Percentiles rank a stretch among this genome's conserved stretches.
Conservation (phyloP, 2,113 vertebrate species). For the Perognathus longimembris region DNA sequence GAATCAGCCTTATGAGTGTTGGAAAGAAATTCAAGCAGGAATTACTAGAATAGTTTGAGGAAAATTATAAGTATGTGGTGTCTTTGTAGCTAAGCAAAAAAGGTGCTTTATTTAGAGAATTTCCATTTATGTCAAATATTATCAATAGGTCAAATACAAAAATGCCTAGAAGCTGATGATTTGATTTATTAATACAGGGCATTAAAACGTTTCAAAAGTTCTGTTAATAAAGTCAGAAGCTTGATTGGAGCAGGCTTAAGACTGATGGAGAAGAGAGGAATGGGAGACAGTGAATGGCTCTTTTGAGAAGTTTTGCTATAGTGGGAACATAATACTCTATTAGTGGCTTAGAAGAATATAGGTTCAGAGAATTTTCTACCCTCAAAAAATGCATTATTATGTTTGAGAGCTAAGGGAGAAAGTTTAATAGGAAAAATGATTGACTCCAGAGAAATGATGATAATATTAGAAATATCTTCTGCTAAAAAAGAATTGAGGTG, state of each 20-base stretch:
- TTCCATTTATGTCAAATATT: neutral
- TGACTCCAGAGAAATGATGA: neutral
- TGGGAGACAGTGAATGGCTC: neutral
- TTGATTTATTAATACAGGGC: neutral
- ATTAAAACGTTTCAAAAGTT: neutral
- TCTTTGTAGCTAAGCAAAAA: neutral
- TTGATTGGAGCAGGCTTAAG: neutral
- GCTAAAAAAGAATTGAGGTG: neutral
- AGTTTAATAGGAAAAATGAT: neutral
- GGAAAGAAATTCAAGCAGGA: neutral
- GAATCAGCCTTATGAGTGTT: too few species aligned
- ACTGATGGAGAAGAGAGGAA: neutral
- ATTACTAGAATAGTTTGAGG: neutral
- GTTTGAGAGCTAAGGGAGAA: neutral
- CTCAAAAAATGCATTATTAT: neutral
- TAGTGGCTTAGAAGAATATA: neutral
- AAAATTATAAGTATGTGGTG: neutral
- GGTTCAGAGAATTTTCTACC: neutral
- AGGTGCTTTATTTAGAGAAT: neutral
- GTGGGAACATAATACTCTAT: neutral
- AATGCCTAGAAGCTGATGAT: neutral
- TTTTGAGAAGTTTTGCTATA: neutral
- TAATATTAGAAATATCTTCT: neutral
- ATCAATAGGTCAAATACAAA: neutral
- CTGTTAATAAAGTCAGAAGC: neutral